Percentiles rank a stretch among this genome's conserved stretches.
phyloP scores from a whole-genome alignment of 2,797 vertebrate genomes.

The Ctenosaura bakeri region DNA sequence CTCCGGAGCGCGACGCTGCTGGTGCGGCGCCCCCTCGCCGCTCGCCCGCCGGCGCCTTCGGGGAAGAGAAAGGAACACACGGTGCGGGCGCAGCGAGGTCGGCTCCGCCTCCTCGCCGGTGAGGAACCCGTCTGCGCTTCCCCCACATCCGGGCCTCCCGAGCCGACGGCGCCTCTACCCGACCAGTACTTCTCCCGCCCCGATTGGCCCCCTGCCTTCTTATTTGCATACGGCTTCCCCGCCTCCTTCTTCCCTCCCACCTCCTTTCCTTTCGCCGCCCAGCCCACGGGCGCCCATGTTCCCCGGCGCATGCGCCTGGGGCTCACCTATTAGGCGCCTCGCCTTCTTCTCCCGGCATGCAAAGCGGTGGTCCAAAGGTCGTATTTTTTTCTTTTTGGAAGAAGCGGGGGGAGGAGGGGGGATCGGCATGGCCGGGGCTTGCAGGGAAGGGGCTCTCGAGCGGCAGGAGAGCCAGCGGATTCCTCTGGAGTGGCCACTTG shows the following conservation, averaged over 20 bases:
- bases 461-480: neutral
- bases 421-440: conserved; percentile 39
- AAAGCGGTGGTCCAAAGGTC: accelerated
- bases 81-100: conserved; percentile 8
- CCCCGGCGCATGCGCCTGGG: neutral
- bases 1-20: conserved; percentile 56
- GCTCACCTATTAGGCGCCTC: neutral
- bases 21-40: conserved; percentile 38
- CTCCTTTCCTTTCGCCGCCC: neutral
- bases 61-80: neutral
- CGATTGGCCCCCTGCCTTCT: conserved; percentile 29
- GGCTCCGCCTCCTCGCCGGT: conserved; percentile 40
- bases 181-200: neutral
- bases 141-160: conserved; percentile 2
- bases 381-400: accelerated
- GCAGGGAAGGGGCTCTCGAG: neutral
- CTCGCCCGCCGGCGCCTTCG: conserved; percentile 22
- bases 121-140: neutral
- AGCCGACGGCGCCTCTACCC: neutral
- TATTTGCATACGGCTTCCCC: conserved; percentile 58
- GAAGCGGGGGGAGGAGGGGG: neutral
- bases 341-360: conserved; percentile 27
- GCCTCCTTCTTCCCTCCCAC: no score
- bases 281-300: neutral
- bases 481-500: neutral